Base-by-base conservation (phyloP, 2,797 vertebrate genomes). In the Anniella stebbinsi region DNA sequence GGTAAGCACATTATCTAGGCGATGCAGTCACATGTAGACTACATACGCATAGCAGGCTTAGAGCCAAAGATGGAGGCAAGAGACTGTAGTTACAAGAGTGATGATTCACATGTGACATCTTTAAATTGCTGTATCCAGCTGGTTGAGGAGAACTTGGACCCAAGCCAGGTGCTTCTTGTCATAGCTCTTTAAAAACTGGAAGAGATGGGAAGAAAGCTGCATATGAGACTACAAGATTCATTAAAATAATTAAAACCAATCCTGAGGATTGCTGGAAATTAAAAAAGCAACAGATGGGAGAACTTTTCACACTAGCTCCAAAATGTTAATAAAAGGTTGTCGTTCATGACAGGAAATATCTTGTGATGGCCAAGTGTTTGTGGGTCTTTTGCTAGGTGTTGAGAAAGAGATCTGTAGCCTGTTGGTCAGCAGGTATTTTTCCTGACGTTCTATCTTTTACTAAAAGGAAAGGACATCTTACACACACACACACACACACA, bases 231-330 rank as follows among this genome's bases (percentile, higher is more conserved):
- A 86, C 80, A 85, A 85, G 36, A 13, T 54, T 54, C 36, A 90
- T 82, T 87, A 82, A 66, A 90, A 75, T 70, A 23, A 66, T 80
- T 78, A 30, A 80, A 78, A 23, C 30, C 23, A 12, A 15, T 86
- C 66, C 81, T 83, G 69, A 54, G 67, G n/a, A 66, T 76, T 67
- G 57, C 70, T 90, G 70, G 70, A n/a, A 90, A 90, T 51, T 36
- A 75, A 45, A 48, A 82, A 75, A 82, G 77, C 60, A 72, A 51
- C 89, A 87, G 60, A 87, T 90, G 85, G 80, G 76, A 90, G 57
- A 87, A 54, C 57, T 21, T 87, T 90, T 82, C 41, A 38, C n/a
- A 2, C 5, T 38, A 67, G 23, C 45, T 33, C 18, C 57, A 66
- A 87, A 81, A 82, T 75, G 41, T 87, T 66, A 82, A 51, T 75